Percentiles rank a stretch among this genome's conserved stretches.
phyloP scores from a whole-genome alignment of 2,888 invertebrate genomes.

The Dendrolimus pini region DNA sequence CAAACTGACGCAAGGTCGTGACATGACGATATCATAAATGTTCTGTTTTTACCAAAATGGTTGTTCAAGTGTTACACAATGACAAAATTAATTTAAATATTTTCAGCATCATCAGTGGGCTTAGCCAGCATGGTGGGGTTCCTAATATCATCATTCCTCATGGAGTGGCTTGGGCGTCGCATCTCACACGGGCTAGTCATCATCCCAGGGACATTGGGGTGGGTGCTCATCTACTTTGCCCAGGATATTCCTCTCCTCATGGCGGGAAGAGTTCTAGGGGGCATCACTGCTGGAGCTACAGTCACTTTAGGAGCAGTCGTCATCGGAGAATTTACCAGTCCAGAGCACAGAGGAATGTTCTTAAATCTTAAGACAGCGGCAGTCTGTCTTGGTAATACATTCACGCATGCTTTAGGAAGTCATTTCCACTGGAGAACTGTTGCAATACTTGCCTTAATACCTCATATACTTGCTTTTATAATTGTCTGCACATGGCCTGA shows the following conservation, averaged over 20 bases:
- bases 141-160: conserved; percentile 30
- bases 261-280: conserved; percentile 32
- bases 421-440: conserved; percentile 35
- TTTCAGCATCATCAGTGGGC: conserved; percentile 32
- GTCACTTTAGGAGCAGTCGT: conserved; percentile 38
- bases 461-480: conserved; percentile 25
- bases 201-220: conserved; percentile 36
- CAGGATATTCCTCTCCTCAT: conserved; percentile 26
- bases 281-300: conserved; percentile 31
- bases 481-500: conserved; percentile 71
- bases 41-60: no score
- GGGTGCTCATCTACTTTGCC: conserved; percentile 35
- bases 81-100: neutral
- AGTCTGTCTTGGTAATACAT: conserved; percentile 34
- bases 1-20: no score
- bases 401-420: conserved; percentile 31
- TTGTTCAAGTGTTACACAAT: no score
- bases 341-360: conserved; percentile 42
- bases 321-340: conserved; percentile 48
- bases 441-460: conserved; percentile 28
- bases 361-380: conserved; percentile 43
- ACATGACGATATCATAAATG: no score
- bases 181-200: conserved; percentile 28
- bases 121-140: conserved; percentile 29
- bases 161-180: conserved; percentile 37